Conservation (phyloP, 2,888 invertebrate genomes). For the Parascotia fuliginaria region DNA sequence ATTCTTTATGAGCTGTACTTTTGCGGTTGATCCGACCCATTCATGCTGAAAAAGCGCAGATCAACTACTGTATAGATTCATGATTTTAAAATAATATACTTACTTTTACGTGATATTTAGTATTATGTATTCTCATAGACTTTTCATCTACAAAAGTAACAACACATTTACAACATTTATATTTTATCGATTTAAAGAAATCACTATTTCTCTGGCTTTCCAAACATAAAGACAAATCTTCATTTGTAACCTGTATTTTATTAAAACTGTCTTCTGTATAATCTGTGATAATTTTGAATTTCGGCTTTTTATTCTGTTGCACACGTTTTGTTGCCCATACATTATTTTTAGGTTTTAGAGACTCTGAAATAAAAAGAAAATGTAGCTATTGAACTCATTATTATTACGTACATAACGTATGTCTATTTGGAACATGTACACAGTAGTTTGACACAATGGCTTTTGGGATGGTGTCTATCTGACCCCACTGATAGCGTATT, state of each 20-base stretch:
- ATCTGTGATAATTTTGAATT: conserved; percentile 47
- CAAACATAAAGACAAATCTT: conserved; percentile 23
- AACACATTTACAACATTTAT: conserved; percentile 43
- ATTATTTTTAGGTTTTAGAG: conserved; percentile 26
- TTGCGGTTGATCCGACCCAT: no score
- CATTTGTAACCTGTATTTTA: conserved; percentile 25
- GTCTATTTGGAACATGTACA: no score
- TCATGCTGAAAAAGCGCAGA: no score
- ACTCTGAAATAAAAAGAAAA: background rate
- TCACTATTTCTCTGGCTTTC: conserved; percentile 28
- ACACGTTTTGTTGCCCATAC: conserved; percentile 50
- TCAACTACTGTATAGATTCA: background rate
- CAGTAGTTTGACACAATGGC: no score
- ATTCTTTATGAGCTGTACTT: no score
- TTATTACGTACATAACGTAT: no score
- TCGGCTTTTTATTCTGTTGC: conserved; percentile 49
- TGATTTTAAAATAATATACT: background rate
- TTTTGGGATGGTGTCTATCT: no score
- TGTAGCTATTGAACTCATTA: no score
- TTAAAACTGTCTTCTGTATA: conserved; percentile 27
- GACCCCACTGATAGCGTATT: no score
- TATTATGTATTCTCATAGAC: conserved; percentile 26
- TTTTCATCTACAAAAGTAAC: conserved; percentile 28
- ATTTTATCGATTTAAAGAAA: conserved; percentile 31
- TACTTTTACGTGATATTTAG: conserved; percentile 29